Conservation (phyloP, 2,888 invertebrate species). For the Parascotia fuliginaria region DNA sequence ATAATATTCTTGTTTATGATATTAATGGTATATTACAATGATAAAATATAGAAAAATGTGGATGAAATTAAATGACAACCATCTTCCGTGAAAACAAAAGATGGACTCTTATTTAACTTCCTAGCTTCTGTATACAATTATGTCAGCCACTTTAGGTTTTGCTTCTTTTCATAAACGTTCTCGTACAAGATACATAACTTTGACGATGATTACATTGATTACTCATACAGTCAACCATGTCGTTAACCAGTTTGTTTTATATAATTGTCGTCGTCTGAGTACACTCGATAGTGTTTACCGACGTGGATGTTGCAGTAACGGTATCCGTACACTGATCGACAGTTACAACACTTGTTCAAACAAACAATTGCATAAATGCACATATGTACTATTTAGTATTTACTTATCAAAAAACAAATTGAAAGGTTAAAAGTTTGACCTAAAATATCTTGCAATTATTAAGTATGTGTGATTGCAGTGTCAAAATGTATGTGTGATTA, state of each 20-base stretch:
- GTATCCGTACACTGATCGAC: constrained; percentile 21
- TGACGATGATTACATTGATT: no score
- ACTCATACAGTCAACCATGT: background rate
- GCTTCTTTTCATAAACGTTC: no score
- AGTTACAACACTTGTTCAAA: constrained; percentile 38
- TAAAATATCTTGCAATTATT: background rate
- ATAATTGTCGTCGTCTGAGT: background rate
- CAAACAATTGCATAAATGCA: background rate
- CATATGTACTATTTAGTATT: constrained; percentile 1
- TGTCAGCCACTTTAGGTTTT: no score
- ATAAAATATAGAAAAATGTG: no score
- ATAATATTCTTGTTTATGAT: no score
- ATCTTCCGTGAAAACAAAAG: no score
- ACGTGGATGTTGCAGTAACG: constrained; percentile 9
- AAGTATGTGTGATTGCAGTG: background rate
- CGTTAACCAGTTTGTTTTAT: background rate
- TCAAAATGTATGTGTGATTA: no score
- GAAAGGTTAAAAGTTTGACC: background rate
- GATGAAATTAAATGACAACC: no score
- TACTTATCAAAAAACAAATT: background rate
- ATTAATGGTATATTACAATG: no score
- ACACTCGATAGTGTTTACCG: constrained; percentile 1
- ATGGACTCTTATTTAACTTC: no score
- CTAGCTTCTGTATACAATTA: no score
- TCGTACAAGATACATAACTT: no score